A percentile compares a stretch with the other conserved stretches of the same genome.
Evolutionary conservation across 2,113 vertebrate genomes (phyloP).

Genomic region (Cyrtonyx montezumae): DNA sequence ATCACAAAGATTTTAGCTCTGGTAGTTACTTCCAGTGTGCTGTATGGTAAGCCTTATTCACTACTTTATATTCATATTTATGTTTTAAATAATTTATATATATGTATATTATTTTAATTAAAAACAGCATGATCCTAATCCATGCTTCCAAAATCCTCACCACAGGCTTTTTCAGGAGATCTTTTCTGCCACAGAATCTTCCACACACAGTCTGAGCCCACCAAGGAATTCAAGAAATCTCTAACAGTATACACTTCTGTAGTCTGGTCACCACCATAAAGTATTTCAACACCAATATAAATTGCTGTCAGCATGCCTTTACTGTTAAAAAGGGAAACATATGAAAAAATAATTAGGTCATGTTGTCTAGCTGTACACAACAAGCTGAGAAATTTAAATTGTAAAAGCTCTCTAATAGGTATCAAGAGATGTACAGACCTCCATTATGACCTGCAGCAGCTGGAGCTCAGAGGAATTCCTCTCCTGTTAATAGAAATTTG

Average conservation of each 20-base stretch:
- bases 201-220: not conserved
- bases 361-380: not conserved
- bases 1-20: not conserved
- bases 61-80: not conserved
- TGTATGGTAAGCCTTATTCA: not conserved
- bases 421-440: not conserved
- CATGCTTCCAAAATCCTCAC: not conserved
- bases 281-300: not conserved
- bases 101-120: too few relatives aligned
- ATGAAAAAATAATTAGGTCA: not conserved
- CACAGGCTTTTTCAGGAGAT: not conserved
- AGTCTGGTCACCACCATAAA: not conserved
- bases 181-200: not conserved
- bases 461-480: not conserved
- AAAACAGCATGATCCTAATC: not conserved
- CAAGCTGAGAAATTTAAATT: slow-evolving; percentile 3
- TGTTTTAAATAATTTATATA: not conserved
- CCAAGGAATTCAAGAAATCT: not conserved
- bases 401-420: not conserved
- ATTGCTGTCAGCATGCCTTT: not conserved
- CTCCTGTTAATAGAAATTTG: not conserved
- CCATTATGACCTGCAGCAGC: not conserved
- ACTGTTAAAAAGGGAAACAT: not conserved
- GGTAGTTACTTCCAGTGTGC: not conserved
- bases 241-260: not conserved